Percentiles rank a stretch among this genome's conserved stretches.
These are phyloP conservation scores for Cyrtonyx montezumae DNA, from an alignment of 2,113 vertebrate species.

Conservation along the genomic window DNA sequence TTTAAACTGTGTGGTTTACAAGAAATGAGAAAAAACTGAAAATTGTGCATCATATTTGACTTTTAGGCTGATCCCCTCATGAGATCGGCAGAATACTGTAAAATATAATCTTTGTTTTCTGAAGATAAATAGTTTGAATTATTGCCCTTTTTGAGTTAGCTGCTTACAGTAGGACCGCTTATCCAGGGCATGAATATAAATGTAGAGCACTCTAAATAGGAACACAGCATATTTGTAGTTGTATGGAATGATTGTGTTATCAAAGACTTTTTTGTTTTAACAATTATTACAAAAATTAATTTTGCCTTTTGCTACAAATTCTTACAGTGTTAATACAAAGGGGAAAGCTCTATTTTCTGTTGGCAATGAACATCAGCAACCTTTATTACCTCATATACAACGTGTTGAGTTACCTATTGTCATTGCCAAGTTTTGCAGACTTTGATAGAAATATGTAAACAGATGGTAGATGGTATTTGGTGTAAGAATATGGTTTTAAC, in stretches of 20 bases:
- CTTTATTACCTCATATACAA: rapidly evolving
- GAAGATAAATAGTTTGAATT: slow-evolving; percentile 34
- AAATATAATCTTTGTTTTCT: slow-evolving; percentile 38
- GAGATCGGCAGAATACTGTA: slow-evolving; percentile 5
- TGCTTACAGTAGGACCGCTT: background rate
- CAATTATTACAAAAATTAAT: background rate
- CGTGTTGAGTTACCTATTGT: background rate
- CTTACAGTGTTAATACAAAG: background rate
- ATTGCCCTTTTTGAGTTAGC: background rate
- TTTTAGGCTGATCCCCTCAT: background rate
- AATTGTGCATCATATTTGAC: slow-evolving; percentile 14
- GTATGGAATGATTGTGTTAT: background rate
- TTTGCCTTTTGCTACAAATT: background rate
- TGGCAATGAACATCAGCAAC: too few species aligned
- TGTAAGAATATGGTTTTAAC: background rate
- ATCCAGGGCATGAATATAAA: background rate
- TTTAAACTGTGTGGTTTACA: slow-evolving; percentile 24
- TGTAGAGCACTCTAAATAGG: background rate
- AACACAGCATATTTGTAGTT: background rate
- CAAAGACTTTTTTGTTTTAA: background rate
- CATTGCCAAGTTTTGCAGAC: background rate
- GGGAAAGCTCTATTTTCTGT: background rate
- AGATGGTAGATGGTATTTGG: background rate
- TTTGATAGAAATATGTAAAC: background rate
- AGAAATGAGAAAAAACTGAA: slow-evolving; percentile 2